These are phyloP conservation scores for Microtus pennsylvanicus DNA, from an alignment of 2,113 vertebrate species.

Conservation along the genomic window DNA sequence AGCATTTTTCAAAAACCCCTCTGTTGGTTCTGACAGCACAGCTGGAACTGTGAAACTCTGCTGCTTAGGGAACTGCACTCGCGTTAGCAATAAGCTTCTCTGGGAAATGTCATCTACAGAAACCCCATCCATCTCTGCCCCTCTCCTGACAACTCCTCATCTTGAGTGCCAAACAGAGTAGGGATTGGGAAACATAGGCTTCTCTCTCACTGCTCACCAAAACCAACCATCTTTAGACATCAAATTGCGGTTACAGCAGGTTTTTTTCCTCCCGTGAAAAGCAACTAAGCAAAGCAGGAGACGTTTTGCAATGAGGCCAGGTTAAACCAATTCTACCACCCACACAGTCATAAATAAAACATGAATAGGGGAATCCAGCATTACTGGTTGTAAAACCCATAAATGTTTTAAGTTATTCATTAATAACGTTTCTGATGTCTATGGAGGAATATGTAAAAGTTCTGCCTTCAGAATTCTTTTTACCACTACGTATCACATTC, in stretches of 20 bases:
- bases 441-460: background rate
- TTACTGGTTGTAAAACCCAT: constrained; percentile 23
- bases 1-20: constrained; percentile 1
- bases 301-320: background rate
- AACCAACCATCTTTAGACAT: background rate
- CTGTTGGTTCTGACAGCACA: constrained; percentile 22
- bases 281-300: background rate
- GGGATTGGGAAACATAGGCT: background rate
- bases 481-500: background rate
- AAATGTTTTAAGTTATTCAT: constrained; percentile 16
- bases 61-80: background rate
- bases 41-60: background rate
- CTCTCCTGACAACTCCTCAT: background rate
- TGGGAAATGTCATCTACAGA: constrained; percentile 7
- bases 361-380: background rate
- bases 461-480: constrained; percentile 14
- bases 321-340: background rate
- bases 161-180: background rate
- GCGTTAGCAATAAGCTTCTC: background rate
- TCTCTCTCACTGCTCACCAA: background rate
- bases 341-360: constrained; percentile 15
- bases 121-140: background rate
- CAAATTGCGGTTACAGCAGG: background rate
- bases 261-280: background rate
- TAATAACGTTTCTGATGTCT: constrained; percentile 25